Base-by-base conservation (phyloP, 2,113 vertebrate genomes). In the Dendropsophus ebraccatus region DNA sequence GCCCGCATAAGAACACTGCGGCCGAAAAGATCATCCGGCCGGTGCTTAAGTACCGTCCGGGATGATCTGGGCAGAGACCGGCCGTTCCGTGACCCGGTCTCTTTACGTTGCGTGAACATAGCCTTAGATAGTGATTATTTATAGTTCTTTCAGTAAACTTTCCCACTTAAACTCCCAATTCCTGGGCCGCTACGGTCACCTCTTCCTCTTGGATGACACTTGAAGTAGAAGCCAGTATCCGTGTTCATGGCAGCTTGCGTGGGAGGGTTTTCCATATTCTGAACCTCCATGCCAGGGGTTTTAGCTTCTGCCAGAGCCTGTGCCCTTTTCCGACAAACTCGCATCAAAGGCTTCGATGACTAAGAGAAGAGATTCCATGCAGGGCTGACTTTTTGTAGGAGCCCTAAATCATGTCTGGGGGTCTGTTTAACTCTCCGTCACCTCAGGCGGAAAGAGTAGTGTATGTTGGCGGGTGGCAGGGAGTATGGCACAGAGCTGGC, bases 301-400 rank as follows among this genome's bases (percentile, higher is more conserved):
- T 65, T n/a, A n/a, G 13, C 30, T 16, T 12, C 73, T 80, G 84
- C 84, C 84, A 81, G 76, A n/a, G 54, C 49, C 47, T 35, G 60
- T 78, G 75, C 58, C 60, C 84, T 85, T 70, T 81, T 86, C 84
- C 76, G 49, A 70, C 65, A 21, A 69, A 8, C 84, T 41, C 11
- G 47, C 76, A 80, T 86, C 84, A 86, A 80, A 86, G 65, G 47
- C 84, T n/a, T 72, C 62, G 11, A 37, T 80, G 84, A 80, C 84
- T 86, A 81, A 86, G 84, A 80, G 1, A 10, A 72, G 62, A 85
- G 84, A 49, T 80, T 80, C 32, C 84, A 73, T 45, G 11, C 50
- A 14, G 84, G 77, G 76, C 32, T 72, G 35, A 2, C 13, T 72
- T 8, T 60, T 58, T 32, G 21, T 73, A 54, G 54, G 60, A 25